Base-by-base conservation (phyloP, 2,113 vertebrate species). In the Phalacrocorax brasilianus region DNA sequence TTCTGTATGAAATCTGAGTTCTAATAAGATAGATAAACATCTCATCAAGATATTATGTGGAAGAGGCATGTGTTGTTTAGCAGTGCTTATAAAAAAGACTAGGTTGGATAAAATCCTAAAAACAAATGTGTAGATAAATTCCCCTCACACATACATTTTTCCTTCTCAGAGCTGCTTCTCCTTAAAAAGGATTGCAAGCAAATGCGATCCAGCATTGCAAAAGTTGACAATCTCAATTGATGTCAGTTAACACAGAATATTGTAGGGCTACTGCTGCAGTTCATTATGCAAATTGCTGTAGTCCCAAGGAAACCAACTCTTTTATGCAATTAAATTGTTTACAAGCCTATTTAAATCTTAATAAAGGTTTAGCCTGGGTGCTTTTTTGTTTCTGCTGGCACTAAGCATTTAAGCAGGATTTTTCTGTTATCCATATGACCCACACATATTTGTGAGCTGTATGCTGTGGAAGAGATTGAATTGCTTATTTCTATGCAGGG, bases 281-380 rank as follows among this genome's bases (percentile, higher is more conserved):
- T 97, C 74, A 85, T 97, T 97, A 95, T 96, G 92, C 84, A 95
- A 92, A 97, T 95, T 87, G 70, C 62, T 89, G 4, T 53, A 76
- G 77, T 96, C 95, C 81, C 96, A 97, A 92, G 83, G 89, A 97
- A 97, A 89, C 74, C 49, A 85, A 83, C 59, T 93, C 84, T 94
- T 97, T 96, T 76, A 89, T 78, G 86, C 86, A 96, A 94, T 91
- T 93, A 96, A 96, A 91, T 68, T 97, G 93, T 96, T 97, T 97
- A 91, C 91, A 93, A 91, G 85, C 66, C 95, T 93, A 88, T 95
- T 96, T 95, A 93, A 97, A 91, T 94, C 85, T 92, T 97, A 96
- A 91, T 95, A 96, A 92, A 91, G 77, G 76, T 88, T 95, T 82
- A 91, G 78, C 53, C 53, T 88, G 40, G 30, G 53, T 91, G 49